Evolutionary conservation across 2,113 vertebrate genomes (phyloP).

Genomic region (Girardinichthys multiradiatus): DNA sequence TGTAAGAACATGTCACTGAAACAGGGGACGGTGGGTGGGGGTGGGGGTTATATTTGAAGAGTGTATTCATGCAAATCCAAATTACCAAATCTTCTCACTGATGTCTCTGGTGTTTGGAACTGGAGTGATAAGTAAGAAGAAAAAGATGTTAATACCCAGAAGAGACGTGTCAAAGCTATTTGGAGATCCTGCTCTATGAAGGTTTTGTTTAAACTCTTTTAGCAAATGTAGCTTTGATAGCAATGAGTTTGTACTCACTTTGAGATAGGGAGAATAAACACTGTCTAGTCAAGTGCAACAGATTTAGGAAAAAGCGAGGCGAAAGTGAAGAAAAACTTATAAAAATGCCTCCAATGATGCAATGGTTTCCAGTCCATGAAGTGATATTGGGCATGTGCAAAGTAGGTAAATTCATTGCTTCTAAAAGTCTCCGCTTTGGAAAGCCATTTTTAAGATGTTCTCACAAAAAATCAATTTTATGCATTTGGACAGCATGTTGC

Average conservation of each 20-base stretch:
- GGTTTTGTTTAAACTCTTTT: conserved; percentile 49
- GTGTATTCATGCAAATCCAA: conserved; percentile 70
- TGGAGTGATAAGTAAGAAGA: conserved; percentile 25
- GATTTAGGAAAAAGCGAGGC: too few relatives aligned
- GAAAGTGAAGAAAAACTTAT: too few relatives aligned
- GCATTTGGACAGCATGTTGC: too few relatives aligned
- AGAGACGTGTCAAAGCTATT: conserved; percentile 50
- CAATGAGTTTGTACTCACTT: conserved; percentile 22
- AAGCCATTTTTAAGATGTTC: too few relatives aligned
- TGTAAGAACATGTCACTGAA: conserved; percentile 60
- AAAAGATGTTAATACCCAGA: background rate
- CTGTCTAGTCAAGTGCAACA: too few relatives aligned
- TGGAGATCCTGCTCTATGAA: conserved; percentile 31
- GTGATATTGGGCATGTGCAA: too few relatives aligned
- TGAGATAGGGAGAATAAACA: conserved; percentile 45
- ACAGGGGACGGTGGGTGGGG: background rate
- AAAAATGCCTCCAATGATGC: too few relatives aligned
- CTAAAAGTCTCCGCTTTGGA: too few relatives aligned
- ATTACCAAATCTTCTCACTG: conserved; percentile 43
- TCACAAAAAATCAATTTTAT: too few relatives aligned
- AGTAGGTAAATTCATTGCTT: too few relatives aligned
- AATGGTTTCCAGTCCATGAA: too few relatives aligned
- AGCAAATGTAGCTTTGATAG: conserved; percentile 42
- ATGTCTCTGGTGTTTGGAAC: conserved; percentile 49
- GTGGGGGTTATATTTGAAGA: conserved; percentile 25